phyloP scores from a whole-genome alignment of 2,888 invertebrate genomes.

The Unio delphinus region DNA sequence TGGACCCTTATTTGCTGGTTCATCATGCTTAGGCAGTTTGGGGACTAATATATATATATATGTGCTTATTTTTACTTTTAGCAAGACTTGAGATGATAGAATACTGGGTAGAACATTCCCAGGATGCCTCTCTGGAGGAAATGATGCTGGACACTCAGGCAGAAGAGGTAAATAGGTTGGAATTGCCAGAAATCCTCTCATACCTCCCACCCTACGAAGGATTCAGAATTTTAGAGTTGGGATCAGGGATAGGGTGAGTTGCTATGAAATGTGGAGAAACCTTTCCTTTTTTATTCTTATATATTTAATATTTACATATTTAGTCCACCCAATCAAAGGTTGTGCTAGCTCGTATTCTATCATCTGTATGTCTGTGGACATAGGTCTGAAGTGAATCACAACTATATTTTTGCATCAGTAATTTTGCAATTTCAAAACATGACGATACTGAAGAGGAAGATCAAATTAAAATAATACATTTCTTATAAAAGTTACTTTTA shows the following conservation, averaged over 20 bases:
- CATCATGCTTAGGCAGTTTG: too few species aligned
- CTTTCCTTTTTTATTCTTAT: neutral
- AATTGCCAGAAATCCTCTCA: constrained; percentile 72
- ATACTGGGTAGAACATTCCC: constrained; percentile 63
- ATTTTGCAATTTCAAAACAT: too few species aligned
- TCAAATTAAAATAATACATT: too few species aligned
- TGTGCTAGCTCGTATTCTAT: neutral
- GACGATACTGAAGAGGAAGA: too few species aligned
- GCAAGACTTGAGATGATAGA: constrained; percentile 52
- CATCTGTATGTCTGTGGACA: too few species aligned
- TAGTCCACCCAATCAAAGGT: neutral
- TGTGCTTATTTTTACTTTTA: neutral
- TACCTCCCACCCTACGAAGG: constrained; percentile 72
- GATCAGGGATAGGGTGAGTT: constrained; percentile 75
- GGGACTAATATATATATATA: too few species aligned
- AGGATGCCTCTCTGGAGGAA: constrained; percentile 68
- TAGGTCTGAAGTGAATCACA: too few species aligned
- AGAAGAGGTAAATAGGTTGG: constrained; percentile 67
- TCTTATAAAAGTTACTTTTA: too few species aligned
- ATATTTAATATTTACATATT: neutral
- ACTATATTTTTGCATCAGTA: too few species aligned
- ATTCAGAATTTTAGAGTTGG: constrained; percentile 74
- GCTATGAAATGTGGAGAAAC: neutral
- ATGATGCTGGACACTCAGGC: constrained; percentile 74
- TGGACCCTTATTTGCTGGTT: too few species aligned